phyloP scores from a whole-genome alignment of 35 echinoderm and acorn worm genomes.

The Ptychodera flava region DNA sequence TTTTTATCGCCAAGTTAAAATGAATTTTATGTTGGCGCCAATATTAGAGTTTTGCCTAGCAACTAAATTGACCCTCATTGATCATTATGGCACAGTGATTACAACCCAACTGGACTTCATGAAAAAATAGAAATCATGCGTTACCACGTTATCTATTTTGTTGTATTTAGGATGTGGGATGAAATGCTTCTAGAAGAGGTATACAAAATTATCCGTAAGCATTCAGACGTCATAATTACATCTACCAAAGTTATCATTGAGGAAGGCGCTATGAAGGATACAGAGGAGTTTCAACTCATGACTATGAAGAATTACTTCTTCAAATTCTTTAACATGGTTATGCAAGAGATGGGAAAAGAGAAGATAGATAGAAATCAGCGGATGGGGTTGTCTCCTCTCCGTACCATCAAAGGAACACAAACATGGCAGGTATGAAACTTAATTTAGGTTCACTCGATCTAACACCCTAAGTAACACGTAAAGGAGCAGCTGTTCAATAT shows the following conservation, averaged over 20 bases:
- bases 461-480: too few species aligned
- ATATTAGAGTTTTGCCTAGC: too few species aligned
- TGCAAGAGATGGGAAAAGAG: background rate
- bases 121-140: too few species aligned
- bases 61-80: too few species aligned
- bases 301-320: background rate
- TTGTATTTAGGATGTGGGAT: background rate
- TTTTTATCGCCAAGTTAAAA: too few species aligned
- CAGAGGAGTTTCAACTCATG: background rate
- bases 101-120: too few species aligned
- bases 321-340: background rate
- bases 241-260: background rate
- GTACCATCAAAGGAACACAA: background rate
- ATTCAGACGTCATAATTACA: background rate
- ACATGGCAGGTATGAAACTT: background rate
- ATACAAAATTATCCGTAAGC: background rate
- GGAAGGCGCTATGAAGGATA: background rate
- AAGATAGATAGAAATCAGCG: background rate
- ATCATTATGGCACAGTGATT: too few species aligned
- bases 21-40: too few species aligned
- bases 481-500: too few species aligned
- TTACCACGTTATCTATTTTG: background rate
- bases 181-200: background rate
- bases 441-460: too few species aligned
- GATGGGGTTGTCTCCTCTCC: background rate